These are phyloP conservation scores for Dryobotodes eremita DNA, from an alignment of 2,888 invertebrate genomes.

Conservation along the genomic window DNA sequence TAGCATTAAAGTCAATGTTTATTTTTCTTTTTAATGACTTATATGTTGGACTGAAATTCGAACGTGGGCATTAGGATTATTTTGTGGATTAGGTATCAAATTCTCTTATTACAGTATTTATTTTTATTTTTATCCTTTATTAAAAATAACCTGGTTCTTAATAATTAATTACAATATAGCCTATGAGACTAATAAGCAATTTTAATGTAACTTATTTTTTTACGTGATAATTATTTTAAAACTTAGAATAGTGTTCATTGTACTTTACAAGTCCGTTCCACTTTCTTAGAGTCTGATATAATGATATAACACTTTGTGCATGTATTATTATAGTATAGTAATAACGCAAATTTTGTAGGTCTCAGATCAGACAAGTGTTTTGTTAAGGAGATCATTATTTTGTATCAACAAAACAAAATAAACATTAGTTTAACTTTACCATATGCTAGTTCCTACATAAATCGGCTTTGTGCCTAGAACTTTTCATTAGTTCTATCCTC, in stretches of 20 bases:
- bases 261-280: too few species aligned
- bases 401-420: slow-evolving; percentile 39
- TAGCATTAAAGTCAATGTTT: not conserved
- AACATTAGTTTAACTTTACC: slow-evolving; percentile 26
- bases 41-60: not conserved
- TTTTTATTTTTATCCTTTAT: too few species aligned
- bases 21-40: not conserved
- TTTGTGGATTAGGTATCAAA: not conserved
- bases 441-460: slow-evolving; percentile 30
- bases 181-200: too few species aligned
- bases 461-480: slow-evolving; percentile 12
- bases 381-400: slow-evolving; percentile 23
- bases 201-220: too few species aligned
- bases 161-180: too few species aligned
- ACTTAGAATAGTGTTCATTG: too few species aligned
- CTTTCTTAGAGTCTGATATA: too few species aligned
- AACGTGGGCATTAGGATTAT: not conserved
- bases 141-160: too few species aligned
- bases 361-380: not conserved
- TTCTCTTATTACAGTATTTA: not conserved
- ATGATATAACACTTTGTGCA: too few species aligned
- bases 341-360: slow-evolving; percentile 13
- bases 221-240: too few species aligned
- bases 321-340: too few species aligned
- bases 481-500: not conserved